Conservation (phyloP, 2,113 vertebrate species). For the Chloebia gouldiae region DNA sequence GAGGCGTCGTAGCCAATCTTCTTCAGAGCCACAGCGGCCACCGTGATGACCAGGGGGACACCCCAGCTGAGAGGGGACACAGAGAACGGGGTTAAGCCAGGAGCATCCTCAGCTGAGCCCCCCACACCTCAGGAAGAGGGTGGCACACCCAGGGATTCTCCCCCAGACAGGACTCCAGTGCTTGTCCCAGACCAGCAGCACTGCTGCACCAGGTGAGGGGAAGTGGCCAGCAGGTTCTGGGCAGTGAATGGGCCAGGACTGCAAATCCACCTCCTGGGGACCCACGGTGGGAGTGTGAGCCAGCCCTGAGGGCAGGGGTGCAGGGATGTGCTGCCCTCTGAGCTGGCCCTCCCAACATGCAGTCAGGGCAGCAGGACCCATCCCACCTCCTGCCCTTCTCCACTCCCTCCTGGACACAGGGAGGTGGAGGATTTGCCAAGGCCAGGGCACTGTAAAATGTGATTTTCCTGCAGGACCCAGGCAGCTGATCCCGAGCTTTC, state of each 20-base stretch:
- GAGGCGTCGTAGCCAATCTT: conserved; percentile 96
- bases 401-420: accelerated
- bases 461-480: neutral
- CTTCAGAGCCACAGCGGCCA: conserved; percentile 79
- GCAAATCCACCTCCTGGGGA: neutral
- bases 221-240: accelerated
- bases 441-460: accelerated
- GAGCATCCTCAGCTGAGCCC: neutral
- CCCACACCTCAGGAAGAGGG: accelerated
- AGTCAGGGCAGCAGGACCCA: neutral
- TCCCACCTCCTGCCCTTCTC: neutral
- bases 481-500: neutral
- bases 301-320: neutral
- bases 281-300: accelerated
- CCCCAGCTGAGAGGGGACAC: conserved; percentile 82
- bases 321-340: neutral
- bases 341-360: neutral
- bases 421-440: neutral
- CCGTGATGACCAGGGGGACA: conserved; percentile 85
- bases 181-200: neutral
- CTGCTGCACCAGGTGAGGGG: neutral
- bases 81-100: neutral
- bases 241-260: accelerated
- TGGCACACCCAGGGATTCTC: neutral
- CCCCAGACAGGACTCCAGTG: accelerated